Evolutionary conservation across 1,140 invertebrate species (phyloP).

Genomic region (Ceratitis capitata): DNA sequence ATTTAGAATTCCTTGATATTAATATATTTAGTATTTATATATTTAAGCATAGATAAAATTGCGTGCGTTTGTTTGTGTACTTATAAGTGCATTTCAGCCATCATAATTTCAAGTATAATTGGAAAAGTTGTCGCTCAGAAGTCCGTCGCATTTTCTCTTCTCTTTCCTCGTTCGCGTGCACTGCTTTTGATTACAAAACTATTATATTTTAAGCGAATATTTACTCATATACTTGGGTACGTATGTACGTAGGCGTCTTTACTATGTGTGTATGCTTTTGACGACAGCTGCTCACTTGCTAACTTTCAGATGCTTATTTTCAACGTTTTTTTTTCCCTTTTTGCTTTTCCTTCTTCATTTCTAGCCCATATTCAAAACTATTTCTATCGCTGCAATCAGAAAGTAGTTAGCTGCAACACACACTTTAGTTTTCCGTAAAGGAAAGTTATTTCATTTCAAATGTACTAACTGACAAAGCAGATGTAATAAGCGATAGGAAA

Average conservation of each 20-base stretch:
- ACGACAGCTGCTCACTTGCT: neutral
- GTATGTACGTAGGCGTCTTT: too few species aligned
- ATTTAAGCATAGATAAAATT: too few species aligned
- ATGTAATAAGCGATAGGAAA: too few species aligned
- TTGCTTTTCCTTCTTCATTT: neutral
- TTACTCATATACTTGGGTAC: neutral
- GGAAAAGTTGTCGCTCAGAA: slow-evolving; percentile 12
- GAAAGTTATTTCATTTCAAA: neutral
- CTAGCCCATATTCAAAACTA: neutral
- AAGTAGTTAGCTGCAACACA: neutral
- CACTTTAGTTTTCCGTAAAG: neutral
- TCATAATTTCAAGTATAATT: too few species aligned
- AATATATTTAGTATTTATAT: too few species aligned
- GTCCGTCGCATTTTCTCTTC: neutral
- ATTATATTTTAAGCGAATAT: neutral
- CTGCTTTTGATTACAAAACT: neutral
- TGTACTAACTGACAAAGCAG: too few species aligned
- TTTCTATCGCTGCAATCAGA: neutral
- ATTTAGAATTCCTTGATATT: too few species aligned
- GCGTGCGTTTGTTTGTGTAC: too few species aligned
- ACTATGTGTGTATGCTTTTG: neutral
- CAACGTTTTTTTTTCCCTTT: neutral
- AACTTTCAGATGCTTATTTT: neutral
- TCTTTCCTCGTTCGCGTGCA: neutral
- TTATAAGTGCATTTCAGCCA: too few species aligned